Evolutionary conservation across 2,113 vertebrate genomes (phyloP), one percentile per base, ranked within the genome.

Genomic region (Rhinopomastus cyanomelas): DNA sequence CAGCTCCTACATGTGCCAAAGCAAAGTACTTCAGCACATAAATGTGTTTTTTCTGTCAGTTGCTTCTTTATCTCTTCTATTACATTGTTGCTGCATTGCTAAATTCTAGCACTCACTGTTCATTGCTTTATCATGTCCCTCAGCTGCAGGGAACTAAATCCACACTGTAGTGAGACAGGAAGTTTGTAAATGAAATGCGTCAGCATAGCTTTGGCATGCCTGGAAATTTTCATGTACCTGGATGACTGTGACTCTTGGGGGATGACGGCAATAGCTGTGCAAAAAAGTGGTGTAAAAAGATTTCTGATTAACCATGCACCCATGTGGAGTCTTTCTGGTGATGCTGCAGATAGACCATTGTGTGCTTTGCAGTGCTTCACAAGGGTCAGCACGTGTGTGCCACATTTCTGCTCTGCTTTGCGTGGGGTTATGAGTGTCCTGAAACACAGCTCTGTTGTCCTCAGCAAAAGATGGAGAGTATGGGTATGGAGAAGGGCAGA

Each of bases 31-130:
- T 88, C 56, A 48, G 42, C 36, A 66, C 53, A 26, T 64, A 78
- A 81, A 52, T 55, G 19, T 2, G 19, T 2, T 39, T 34, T 22
- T 34, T 55, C 64, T 80, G 36, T 89, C 60, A 71, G 42, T 36
- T 94, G 25, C 42, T 83, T 51, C 60, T 94, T 88, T 60, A 75
- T 91, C 60, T 90, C 15, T 64, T 85, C 62, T 75, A 84, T 60
- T 67, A 78, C 16, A 16, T 60, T 83, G 34, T 60, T 34, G 76
- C 46, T 67, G 56, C 39, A 23, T 30, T 88, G 65, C 68, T 44
- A 78, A 21, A 86, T 86, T 85, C 87, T 52, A 67, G 39, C 37
- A 22, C 14, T 55, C 3, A 2, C 23, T 86, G 61, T 37, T 85
- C 25, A 12, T 86, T 67, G 17, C 25, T 88, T 65, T 79, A 15